Conservation (phyloP, 2,113 vertebrate species). For the Synodontis membranacea region DNA sequence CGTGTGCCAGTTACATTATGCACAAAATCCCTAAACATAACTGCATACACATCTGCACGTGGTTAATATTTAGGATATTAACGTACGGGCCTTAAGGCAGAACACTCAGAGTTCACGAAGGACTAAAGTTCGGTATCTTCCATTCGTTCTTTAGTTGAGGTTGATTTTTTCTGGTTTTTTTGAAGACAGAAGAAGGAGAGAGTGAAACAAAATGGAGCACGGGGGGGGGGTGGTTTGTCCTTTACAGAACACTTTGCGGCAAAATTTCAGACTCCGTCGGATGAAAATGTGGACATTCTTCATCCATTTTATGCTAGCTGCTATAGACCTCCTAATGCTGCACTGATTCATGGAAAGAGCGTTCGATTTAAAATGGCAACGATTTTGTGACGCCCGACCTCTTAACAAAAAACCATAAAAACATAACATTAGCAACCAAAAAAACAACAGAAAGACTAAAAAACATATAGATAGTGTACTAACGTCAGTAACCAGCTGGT, state of each 20-base stretch:
- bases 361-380: too few species aligned
- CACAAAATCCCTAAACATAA: slow-evolving; percentile 4
- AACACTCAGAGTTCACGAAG: background rate
- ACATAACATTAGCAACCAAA: background rate
- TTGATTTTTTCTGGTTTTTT: background rate
- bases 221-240: background rate
- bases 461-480: background rate
- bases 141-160: background rate
- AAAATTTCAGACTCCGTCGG: background rate
- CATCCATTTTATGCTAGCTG: background rate
- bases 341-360: background rate
- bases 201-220: background rate
- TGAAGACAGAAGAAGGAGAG: slow-evolving; percentile 42
- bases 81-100: background rate
- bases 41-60: background rate
- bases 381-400: background rate
- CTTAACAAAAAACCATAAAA: background rate
- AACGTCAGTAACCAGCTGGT: background rate
- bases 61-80: slow-evolving; percentile 21
- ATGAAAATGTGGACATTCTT: background rate
- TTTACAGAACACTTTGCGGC: background rate
- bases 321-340: background rate
- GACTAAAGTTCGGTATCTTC: background rate
- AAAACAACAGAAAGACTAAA: background rate
- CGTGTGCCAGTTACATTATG: slow-evolving; percentile 1